Base-by-base conservation (phyloP, 1,140 invertebrate genomes). In the Hyles vespertilio region DNA sequence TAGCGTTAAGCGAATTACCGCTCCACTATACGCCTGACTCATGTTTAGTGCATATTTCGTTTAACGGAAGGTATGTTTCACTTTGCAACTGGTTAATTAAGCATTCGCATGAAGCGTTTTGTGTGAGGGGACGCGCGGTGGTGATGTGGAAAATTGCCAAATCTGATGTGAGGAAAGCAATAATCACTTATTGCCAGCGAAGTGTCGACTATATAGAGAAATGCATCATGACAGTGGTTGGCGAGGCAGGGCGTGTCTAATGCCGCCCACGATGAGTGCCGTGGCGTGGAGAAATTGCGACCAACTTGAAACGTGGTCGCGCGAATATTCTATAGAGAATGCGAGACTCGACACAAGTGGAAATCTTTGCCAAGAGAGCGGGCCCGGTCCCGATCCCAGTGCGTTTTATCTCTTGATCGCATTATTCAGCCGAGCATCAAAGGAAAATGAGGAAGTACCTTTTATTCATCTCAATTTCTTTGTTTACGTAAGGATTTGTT, bases 401-500 rank as follows among this genome's bases (percentile, higher is more conserved):
- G 72, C 76, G 71, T 83, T 82, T 84, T 87, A 85, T 87, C 80
- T 84, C 76, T 84, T 83, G 79, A 85, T 84, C 84, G 77, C 74
- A 72, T 85, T 87, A 85, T 81, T 83, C 82, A 87, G 63, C 75
- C 79, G 75, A 81, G 80, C 80, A 84, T 84, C 79, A 82, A 84
- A 84, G 77, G 69, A 82, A 87, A 84, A 83, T 75, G 73, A 69
- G 71, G 72, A 58, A 67, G 67, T 68, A 79, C 70, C 71, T 75
- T 79, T 79, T 75, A 77, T 72, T 79, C 74, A 74, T 70, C 61
- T 65, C 61, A 69, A 70, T 71, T 71, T 65, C 63, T 65, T 75
- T 71, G 56, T 71, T 64, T 63, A 63, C 56, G 46, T 53, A 67
- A 63, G 60, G 56, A 67, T 67, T 71, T 70, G 52, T 66, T 55